Conservation (phyloP, 2,888 invertebrate genomes). For the Papilio elwesi region DNA sequence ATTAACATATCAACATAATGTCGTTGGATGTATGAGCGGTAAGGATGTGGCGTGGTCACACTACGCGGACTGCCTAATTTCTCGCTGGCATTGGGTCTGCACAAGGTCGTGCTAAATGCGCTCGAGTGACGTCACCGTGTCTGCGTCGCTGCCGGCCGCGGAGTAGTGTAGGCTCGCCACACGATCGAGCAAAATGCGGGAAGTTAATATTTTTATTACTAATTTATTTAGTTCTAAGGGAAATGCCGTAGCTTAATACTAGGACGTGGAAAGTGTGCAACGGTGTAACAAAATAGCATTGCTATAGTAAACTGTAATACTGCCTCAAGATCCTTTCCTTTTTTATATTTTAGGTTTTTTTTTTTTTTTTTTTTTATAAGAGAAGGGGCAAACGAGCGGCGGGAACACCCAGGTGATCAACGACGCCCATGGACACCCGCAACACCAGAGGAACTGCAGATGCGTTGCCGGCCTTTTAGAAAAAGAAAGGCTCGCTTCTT, state of each 20-base stretch:
- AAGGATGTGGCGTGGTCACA: constrained; percentile 55
- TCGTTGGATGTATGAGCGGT: constrained; percentile 56
- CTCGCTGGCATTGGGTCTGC: constrained; percentile 75
- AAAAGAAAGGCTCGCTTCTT: too few species aligned
- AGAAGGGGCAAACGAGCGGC: too few species aligned
- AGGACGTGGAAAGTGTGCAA: neutral
- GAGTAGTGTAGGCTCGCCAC: constrained; percentile 31
- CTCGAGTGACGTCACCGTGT: constrained; percentile 69
- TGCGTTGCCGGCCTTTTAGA: too few species aligned
- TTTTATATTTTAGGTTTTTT: too few species aligned
- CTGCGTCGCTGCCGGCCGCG: constrained; percentile 44
- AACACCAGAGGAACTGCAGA: too few species aligned
- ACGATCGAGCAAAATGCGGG: neutral
- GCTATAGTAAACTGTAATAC: too few species aligned
- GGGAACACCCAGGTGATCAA: too few species aligned
- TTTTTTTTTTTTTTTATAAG: too few species aligned
- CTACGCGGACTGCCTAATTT: constrained; percentile 60
- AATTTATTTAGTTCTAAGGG: neutral
- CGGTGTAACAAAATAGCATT: too few species aligned
- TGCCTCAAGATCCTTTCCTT: too few species aligned
- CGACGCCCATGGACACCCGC: too few species aligned
- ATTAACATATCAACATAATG: too few species aligned
- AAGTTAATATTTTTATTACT: neutral
- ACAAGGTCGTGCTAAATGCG: constrained; percentile 75
- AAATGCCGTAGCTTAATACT: neutral